These are phyloP conservation scores for Plagodis pulveraria DNA, from an alignment of 2,888 invertebrate genomes.

Conservation along the genomic window DNA sequence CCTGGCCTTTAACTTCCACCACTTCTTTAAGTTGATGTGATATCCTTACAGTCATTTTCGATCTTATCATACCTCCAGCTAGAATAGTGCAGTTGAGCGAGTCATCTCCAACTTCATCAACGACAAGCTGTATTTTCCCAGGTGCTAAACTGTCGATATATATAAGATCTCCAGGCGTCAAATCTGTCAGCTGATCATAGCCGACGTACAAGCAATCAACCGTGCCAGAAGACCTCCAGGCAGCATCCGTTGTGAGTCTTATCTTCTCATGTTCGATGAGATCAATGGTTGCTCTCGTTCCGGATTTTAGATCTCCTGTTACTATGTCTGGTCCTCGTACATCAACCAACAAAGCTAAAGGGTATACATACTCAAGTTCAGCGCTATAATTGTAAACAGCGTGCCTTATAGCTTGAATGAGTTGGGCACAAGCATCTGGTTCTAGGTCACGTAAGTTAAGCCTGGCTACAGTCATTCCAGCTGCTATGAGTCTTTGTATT, in stretches of 20 bases:
- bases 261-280: conserved; percentile 65
- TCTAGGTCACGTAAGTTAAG: conserved; percentile 73
- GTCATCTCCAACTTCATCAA: conserved; percentile 71
- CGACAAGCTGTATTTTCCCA: conserved; percentile 65
- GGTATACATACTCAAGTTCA: conserved; percentile 76
- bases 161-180: conserved; percentile 78
- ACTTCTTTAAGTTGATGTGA: conserved; percentile 79
- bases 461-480: conserved; percentile 78
- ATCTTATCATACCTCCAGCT: conserved; percentile 79
- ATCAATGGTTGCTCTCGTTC: conserved; percentile 64
- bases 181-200: conserved; percentile 79
- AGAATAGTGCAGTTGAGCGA: conserved; percentile 80
- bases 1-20: conserved; percentile 59
- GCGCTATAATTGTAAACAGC: conserved; percentile 79
- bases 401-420: conserved; percentile 75
- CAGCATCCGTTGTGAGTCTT: conserved; percentile 78
- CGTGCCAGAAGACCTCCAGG: conserved; percentile 82
- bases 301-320: conserved; percentile 73
- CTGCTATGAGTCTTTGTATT: conserved; percentile 73
- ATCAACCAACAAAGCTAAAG: conserved; percentile 74
- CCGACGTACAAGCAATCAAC: conserved; percentile 82
- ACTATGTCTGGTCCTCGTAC: conserved; percentile 71
- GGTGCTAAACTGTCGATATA: conserved; percentile 73
- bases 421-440: conserved; percentile 70
- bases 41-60: conserved; percentile 81